A percentile compares a stretch with the other conserved stretches of the same genome.
Evolutionary conservation across 2,888 invertebrate genomes (phyloP).

Genomic region (Gryllus longicercus): DNA sequence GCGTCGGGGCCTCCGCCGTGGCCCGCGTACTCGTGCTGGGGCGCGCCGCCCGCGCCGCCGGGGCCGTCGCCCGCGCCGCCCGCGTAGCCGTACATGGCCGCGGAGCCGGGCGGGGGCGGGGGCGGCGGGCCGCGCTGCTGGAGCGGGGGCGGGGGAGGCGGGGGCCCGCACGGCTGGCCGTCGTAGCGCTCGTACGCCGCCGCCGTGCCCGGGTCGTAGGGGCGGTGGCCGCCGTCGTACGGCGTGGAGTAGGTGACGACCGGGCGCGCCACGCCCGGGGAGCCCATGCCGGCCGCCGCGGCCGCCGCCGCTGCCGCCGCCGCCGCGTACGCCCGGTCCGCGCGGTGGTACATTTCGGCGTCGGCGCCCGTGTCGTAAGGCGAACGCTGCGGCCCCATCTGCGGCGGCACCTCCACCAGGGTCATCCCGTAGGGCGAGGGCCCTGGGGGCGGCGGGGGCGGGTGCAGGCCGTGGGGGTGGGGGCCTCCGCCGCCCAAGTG

Average conservation of each 20-base stretch:
- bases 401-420: constrained; percentile 45
- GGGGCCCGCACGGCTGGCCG: constrained; percentile 44
- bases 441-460: constrained; percentile 47
- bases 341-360: constrained; percentile 37
- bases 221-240: constrained; percentile 47
- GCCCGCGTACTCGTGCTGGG: not conserved
- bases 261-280: constrained; percentile 33
- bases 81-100: not conserved
- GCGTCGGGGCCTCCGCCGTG: not conserved
- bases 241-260: constrained; percentile 36
- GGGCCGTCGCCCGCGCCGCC: not conserved
- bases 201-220: constrained; percentile 58
- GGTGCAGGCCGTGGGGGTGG: constrained; percentile 46
- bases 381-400: constrained; percentile 63
- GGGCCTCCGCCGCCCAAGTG: constrained; percentile 42
- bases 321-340: constrained; percentile 39
- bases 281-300: constrained; percentile 42
- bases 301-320: constrained; percentile 47
- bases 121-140: constrained; percentile 51
- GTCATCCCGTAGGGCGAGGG: constrained; percentile 40
- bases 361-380: constrained; percentile 57
- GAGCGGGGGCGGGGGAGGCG: constrained; percentile 50
- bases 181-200: constrained; percentile 66
- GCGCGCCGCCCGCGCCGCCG: not conserved
- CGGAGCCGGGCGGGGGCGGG: not conserved